Percentiles rank a stretch among this genome's conserved stretches.
These are phyloP conservation scores for Paelopatides confundens DNA, from an alignment of 53 echinoderm and acorn worm genomes.

Conservation along the genomic window DNA sequence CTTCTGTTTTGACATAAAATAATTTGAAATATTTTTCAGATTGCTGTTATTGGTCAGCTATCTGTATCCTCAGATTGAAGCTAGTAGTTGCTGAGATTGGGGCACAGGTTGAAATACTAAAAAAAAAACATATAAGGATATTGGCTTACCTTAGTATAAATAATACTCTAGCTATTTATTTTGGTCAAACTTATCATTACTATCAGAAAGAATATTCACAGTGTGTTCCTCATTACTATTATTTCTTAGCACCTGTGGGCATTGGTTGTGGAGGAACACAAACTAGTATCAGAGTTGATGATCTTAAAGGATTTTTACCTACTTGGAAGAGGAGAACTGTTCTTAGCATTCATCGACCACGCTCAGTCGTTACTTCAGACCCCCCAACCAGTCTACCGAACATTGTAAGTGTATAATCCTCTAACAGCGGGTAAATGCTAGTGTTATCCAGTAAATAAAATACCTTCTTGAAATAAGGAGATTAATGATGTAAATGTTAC, in stretches of 20 bases:
- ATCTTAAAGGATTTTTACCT: conserved; percentile 95
- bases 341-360: conserved; percentile 93
- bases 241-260: conserved; percentile 85
- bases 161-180: not conserved
- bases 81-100: too few species aligned
- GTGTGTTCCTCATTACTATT: not conserved
- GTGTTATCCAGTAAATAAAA: too few species aligned
- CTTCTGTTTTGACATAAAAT: too few species aligned
- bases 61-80: too few species aligned
- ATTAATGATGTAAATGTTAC: too few species aligned
- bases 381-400: conserved; percentile 84
- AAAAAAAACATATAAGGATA: too few species aligned
- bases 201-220: too few species aligned
- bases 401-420: conserved; percentile 78
- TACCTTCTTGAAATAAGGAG: too few species aligned
- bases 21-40: too few species aligned
- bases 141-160: not conserved
- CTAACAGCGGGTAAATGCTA: too few species aligned
- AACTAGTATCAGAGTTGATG: conserved; percentile 75
- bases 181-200: not conserved
- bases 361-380: conserved; percentile 81
- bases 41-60: too few species aligned
- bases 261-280: conserved; percentile 85
- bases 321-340: conserved; percentile 89
- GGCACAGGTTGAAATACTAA: too few species aligned